phyloP scores from a whole-genome alignment of 2,888 invertebrate species.

The Calameuta filiformis region DNA sequence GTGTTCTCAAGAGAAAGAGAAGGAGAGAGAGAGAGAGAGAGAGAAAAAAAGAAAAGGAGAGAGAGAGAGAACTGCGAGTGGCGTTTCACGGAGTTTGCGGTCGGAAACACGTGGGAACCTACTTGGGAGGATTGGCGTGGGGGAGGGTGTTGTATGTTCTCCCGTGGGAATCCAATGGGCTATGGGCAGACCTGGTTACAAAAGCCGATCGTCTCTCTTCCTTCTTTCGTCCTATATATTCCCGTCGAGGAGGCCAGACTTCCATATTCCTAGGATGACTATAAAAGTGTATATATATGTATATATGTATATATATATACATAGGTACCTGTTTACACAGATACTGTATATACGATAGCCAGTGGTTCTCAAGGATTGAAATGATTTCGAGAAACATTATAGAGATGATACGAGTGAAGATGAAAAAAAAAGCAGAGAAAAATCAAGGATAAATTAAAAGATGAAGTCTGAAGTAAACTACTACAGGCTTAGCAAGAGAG shows the following conservation, averaged over 20 bases:
- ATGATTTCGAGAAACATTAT: not conserved
- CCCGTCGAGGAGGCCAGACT: conserved; percentile 6
- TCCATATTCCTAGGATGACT: not conserved
- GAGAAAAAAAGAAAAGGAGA: not conserved
- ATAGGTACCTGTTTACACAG: not conserved
- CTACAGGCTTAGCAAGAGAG: not conserved
- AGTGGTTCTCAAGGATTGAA: not conserved
- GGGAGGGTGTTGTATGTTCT: conserved; percentile 26
- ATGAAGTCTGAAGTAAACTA: too few species aligned
- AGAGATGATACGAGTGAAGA: not conserved
- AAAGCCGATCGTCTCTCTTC: conserved; percentile 42
- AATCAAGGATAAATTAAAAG: not conserved
- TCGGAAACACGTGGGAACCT: conserved; percentile 56
- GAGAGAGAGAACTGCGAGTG: not conserved
- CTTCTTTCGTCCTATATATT: conserved; percentile 21
- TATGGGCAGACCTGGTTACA: conserved; percentile 25
- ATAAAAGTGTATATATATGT: not conserved
- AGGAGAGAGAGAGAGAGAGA: not conserved
- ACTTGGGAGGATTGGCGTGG: conserved; percentile 29
- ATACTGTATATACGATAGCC: not conserved
- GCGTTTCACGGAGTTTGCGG: conserved; percentile 34
- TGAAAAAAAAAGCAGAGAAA: not conserved
- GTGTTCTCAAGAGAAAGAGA: not conserved
- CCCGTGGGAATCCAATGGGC: conserved; percentile 53
- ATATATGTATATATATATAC: too few species aligned